Evolutionary conservation across 1,140 invertebrate species (phyloP), one percentile per base, ranked within the genome.

Genomic region (Hyles euphorbiae): DNA sequence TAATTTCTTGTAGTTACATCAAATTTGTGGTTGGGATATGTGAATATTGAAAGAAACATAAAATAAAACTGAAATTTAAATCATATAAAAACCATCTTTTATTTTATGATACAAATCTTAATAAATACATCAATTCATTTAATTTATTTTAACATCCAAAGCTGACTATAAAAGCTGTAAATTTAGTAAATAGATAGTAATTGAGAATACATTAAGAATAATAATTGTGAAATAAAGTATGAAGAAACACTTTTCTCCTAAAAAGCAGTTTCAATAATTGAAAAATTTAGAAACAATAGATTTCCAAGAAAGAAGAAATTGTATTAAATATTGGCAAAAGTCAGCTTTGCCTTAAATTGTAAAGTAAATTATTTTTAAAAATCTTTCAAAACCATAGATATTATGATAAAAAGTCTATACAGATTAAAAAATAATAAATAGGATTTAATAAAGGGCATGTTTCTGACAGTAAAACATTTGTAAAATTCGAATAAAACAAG

Each of bases 161-260:
- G 58, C 59, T 68, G 62, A 61, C 60, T 46, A 62, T 60, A 66
- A 51, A 59, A 60, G 61, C 9, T 46, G 43, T 53, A 50, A 56
- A 61, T 65, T 58, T 58, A 67, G 22, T 60, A 62, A 53, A 58
- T 57, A 61, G 56, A 56, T 58, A 52, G 58, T 54, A 48, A 56
- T 63, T 65, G 63, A 58, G 62, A 53, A 58, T 53, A 5, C 4
- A 5, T 8, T 45, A 55, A 50, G 22, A 49, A 8, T 9, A 60
- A 57, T 11, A 58, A 47, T 11, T 53, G 68, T 54, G 58, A 52
- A 67, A 63, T 58, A 74, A 40, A 74, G 51, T 59, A 70, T 60
- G 55, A 65, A 69, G 61, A 79, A 79, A 77, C 72, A 72, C 78
- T 81, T 82, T 83, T 76, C 55, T 70, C 65, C 54, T 60, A 64